These are phyloP conservation scores for Drosophila mayri DNA, from an alignment of 1,140 invertebrate genomes.

Conservation along the genomic window DNA sequence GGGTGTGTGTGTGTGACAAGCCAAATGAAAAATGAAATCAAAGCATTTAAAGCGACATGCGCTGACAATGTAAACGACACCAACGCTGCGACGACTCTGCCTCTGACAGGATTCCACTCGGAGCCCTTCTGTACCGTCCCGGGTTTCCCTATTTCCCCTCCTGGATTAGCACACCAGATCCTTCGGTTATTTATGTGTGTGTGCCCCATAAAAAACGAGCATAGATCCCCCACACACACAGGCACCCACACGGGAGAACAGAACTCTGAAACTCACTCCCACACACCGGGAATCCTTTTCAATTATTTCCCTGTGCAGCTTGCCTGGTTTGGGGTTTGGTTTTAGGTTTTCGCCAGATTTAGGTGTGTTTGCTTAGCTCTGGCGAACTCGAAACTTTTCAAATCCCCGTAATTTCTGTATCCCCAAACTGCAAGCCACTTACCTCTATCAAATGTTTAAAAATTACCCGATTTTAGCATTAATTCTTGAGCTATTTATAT, in stretches of 20 bases:
- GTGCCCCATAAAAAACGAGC: conserved; percentile 40
- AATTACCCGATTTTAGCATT: background rate
- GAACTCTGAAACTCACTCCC: conserved; percentile 37
- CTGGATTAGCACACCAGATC: conserved; percentile 75
- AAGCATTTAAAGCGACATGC: conserved; percentile 79
- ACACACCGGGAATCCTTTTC: conserved; percentile 70
- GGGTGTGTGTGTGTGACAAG: conserved; percentile 31
- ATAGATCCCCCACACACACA: conserved; percentile 32
- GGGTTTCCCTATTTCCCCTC: conserved; percentile 36
- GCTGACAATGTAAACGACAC: conserved; percentile 73
- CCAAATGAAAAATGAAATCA: conserved; percentile 82
- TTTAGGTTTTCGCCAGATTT: conserved; percentile 17
- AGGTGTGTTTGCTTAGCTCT: conserved; percentile 24
- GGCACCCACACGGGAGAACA: conserved; percentile 27
- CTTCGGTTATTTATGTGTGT: conserved; percentile 55
- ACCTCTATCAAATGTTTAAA: background rate
- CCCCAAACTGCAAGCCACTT: conserved; percentile 5
- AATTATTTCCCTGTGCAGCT: conserved; percentile 69
- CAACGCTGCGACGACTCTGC: conserved; percentile 40
- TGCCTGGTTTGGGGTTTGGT: conserved; percentile 37
- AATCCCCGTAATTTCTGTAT: conserved; percentile 9
- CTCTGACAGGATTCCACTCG: conserved; percentile 53
- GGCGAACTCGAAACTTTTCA: conserved; percentile 16
- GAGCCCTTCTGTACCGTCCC: conserved; percentile 12
- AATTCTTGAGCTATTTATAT: background rate